Base-by-base conservation (phyloP, 2,113 vertebrate species). In the Delphinapterus leucas region DNA sequence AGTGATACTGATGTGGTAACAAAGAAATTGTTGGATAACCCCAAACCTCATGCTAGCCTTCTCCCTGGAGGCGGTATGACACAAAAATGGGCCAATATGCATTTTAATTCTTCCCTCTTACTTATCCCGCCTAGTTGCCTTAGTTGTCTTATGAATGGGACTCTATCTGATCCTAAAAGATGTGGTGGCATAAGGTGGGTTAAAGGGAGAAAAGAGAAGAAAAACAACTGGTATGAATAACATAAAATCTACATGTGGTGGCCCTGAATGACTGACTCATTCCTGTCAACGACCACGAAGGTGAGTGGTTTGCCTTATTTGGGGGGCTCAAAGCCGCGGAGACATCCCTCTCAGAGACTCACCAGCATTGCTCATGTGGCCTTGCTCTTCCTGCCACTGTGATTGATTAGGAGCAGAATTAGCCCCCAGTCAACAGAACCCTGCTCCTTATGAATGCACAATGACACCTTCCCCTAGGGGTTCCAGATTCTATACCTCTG, bases 341-440 rank as follows among this genome's bases (percentile, higher is more conserved):
- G 55, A n/a, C 41, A 14, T 6, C 23, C 58, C 36, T 28, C 13
- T 18, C 26, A 58, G 82, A 58, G 73, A 98, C 98, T 98, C 92
- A 98, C 98, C 98, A 0, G 91, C 47, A 18, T 74, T 87, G 18
- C 13, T 97, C 98, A 96, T 98, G 94, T 60, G 96, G 93, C 68
- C 84, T 0, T 17, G 58, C 13, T 96, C 61, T 88, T 0, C 87
- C 71, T 0, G 76, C 28, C 28, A 47, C 38, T 47, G 38, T 55
- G 44, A 93, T 14, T 71, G 33, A 26, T 61, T 77, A 77, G 53
- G 68, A 58, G 58, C 26, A 71, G 91, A 93, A 95, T 63, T 14
- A 47, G 44, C 7, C 10, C 55, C 20, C 14, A 36, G 47, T 68
- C 83, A 79, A 68, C 80, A 84, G 93, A 82, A 85, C 21, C 0